Base-by-base conservation (phyloP, 1,140 invertebrate genomes). In the Melitaea cinxia region DNA sequence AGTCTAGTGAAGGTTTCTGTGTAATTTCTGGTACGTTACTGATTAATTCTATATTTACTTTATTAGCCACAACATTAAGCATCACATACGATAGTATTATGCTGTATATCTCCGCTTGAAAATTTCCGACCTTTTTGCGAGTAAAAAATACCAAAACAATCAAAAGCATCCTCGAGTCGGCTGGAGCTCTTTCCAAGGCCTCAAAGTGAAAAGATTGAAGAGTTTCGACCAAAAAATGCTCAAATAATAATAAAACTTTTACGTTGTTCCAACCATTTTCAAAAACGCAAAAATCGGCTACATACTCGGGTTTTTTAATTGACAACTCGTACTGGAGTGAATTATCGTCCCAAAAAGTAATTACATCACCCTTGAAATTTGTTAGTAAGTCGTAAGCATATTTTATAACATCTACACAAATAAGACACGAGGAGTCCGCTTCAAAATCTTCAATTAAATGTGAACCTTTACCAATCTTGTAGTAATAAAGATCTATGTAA, bases 321-420 rank as follows among this genome's bases (percentile, higher is more conserved):
- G 50, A 45, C 67, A 42, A 9, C 6, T 45, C 17, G 14, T 30
- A 0, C 14, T 26, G 14, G 33, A 55, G 19, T n/a, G 28, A 0
- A 4, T 10, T 0, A 4, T 30, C 45, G 19, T 15, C 26, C 7
- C 4, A 21, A 23, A 39, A 6, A 28, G 15, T 15, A 14, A 65
- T 62, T 12, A 65, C 35, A n/a, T 62, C 55, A 24, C 47, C 70
- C 21, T 65, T 47, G 54, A 70, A 83, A 58, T 83, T 77, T 19
- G 73, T 76, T 6, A 83, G 57, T 17, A 83, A 69, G 61, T 80
- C 76, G 47, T 63, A 77, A 3, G 73, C 76, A 30, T 83, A 83
- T 57, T 66, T 77, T 17, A 75, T 66, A 21, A 83, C 77, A 42
- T 77, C 70, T 7, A 74, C 14, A 0, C 68, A 67, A 28, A 75